Evolutionary conservation across 2,888 invertebrate species (phyloP).

Genomic region (Apocheima hispidaria): DNA sequence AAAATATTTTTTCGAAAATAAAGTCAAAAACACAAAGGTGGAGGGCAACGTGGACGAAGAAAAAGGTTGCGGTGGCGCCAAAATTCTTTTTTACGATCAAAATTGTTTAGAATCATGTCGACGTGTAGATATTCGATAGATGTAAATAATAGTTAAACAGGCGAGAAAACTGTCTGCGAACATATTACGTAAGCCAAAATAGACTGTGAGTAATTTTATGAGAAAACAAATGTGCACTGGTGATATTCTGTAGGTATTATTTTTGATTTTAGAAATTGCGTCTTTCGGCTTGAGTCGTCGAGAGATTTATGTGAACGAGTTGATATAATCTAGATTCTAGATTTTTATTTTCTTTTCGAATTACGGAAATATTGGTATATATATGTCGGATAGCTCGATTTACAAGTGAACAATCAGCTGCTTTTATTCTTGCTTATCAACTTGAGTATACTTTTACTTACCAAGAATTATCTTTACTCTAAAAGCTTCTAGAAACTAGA

Average conservation of each 20-base stretch:
- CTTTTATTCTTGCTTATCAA: too few species aligned
- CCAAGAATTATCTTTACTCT: too few species aligned
- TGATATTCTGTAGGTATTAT: conserved; percentile 8
- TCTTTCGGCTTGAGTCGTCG: conserved; percentile 1
- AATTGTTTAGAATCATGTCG: conserved; percentile 13
- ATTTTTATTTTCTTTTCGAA: conserved; percentile 3
- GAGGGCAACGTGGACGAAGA: conserved; percentile 3
- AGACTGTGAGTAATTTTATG: conserved; percentile 21
- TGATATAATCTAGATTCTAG: conserved; percentile 16
- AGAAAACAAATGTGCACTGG: conserved; percentile 11
- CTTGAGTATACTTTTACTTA: too few species aligned
- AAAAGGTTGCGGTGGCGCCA: conserved; percentile 9
- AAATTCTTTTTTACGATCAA: conserved; percentile 8
- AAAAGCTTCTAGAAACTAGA: too few species aligned
- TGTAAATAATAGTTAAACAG: conserved; percentile 25
- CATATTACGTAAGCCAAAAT: conserved; percentile 23
- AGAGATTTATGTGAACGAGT: conserved; percentile 10
- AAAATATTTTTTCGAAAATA: neutral
- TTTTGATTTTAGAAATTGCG: conserved; percentile 22
- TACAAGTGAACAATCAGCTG: neutral
- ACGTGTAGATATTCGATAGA: conserved; percentile 10
- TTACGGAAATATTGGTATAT: conserved; percentile 4
- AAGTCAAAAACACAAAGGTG: neutral
- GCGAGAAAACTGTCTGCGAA: conserved; percentile 21
- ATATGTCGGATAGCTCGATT: neutral